phyloP scores from a whole-genome alignment of 2,113 vertebrate genomes.

The Nansenia antarctica region DNA sequence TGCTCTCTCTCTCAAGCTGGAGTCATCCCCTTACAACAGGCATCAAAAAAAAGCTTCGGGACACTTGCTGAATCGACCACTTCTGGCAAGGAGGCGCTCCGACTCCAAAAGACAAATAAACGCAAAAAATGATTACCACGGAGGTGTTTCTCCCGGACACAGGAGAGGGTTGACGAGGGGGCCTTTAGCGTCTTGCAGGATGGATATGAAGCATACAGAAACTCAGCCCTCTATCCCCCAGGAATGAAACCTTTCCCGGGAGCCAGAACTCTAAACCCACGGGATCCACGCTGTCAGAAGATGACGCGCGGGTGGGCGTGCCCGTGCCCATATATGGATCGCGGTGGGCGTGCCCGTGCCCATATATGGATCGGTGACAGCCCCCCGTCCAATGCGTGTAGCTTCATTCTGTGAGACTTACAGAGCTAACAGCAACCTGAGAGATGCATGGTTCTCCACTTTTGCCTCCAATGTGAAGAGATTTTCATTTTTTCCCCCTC shows the following conservation, averaged over 20 bases:
- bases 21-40: conserved; percentile 81
- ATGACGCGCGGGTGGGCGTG: conserved; percentile 78
- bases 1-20: conserved; percentile 79
- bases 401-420: conserved; percentile 60
- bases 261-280: conserved; percentile 95
- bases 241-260: conserved; percentile 94
- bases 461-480: conserved; percentile 36
- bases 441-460: conserved; percentile 29
- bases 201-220: conserved; percentile 87
- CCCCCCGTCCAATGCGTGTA: conserved; percentile 54
- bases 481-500: conserved; percentile 26
- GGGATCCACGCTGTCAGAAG: conserved; percentile 85
- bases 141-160: conserved; percentile 86
- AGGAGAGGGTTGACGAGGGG: conserved; percentile 84
- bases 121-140: conserved; percentile 80
- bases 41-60: conserved; percentile 81
- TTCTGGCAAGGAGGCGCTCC: conserved; percentile 84
- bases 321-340: conserved; percentile 79
- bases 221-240: conserved; percentile 90
- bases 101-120: conserved; percentile 90
- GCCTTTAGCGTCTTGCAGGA: conserved; percentile 87
- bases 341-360: conserved; percentile 68
- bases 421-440: conserved; percentile 51
- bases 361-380: conserved; percentile 77
- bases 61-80: conserved; percentile 84